Base-by-base conservation (phyloP, 2,888 invertebrate genomes). In the Cyclophora punctaria region DNA sequence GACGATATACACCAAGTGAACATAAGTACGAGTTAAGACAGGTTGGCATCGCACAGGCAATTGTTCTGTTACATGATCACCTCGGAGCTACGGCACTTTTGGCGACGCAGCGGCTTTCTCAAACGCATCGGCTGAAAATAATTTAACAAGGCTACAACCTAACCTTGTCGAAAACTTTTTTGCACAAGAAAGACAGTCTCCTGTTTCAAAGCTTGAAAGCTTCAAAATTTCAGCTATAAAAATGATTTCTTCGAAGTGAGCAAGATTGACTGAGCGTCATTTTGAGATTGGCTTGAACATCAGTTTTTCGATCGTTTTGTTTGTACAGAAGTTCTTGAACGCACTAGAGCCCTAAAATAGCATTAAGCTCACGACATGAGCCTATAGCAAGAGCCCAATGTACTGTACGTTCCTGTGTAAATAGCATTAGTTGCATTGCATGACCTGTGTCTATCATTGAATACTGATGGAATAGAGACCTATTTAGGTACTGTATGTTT, bases 51-150 rank as follows among this genome's bases (percentile, higher is more conserved):
- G 51, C 44, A 52, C 51, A 59, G 57, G 59, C 60, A 62, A 53
- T 59, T 57, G 55, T 48, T 52, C 52, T 49, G 52, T 49, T 49
- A 60, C 69, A 66, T 64, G 71, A 70, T 84, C 81, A 88, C 85
- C 85, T 87, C 88, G 52, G 87, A 85, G 66, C 86, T 87, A 71
- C 86, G 82, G 80, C 87, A 87, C 55, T 83, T 86, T 77, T 88
- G 87, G 69, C 87, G 77, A 55, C 82, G 73, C 55, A 87, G 75
- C 48, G 83, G 87, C 76, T 88, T 87, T 72, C 84, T 66, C 69
- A 75, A 70, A 35, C 86, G 78, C 63, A 67, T 70, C 67, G 80
- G 75, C 87, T 87, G 87, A 71, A 83, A 86, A 80, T 72, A 81
- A 68, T 69, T 58, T 61, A 65, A 72, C 64, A 62, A 52, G 48